These are phyloP conservation scores for Zaprionus taronus DNA, from an alignment of 1,140 invertebrate species.

Conservation along the genomic window DNA sequence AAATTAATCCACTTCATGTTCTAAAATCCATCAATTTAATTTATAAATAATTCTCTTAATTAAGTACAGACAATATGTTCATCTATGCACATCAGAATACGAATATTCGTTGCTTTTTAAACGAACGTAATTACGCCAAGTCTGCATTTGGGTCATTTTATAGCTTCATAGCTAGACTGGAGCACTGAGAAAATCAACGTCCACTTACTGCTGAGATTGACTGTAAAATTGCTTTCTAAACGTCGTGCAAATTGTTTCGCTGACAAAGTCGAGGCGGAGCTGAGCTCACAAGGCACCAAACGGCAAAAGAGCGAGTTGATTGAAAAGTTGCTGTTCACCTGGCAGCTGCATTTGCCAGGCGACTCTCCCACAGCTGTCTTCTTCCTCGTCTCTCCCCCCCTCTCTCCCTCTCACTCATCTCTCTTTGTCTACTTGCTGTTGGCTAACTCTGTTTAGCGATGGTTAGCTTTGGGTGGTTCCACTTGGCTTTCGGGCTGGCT, in stretches of 20 bases:
- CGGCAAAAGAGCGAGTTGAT: conserved; percentile 56
- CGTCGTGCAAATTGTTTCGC: conserved; percentile 37
- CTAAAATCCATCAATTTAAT: too few relatives aligned
- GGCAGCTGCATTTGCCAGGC: conserved; percentile 29
- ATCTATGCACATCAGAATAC: background rate
- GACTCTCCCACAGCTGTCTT: background rate
- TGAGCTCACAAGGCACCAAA: conserved; percentile 26
- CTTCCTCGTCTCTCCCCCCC: background rate
- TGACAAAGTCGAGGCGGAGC: conserved; percentile 34
- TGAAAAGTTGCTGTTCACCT: conserved; percentile 65
- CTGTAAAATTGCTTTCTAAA: conserved; percentile 41
- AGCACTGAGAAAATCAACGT: background rate
- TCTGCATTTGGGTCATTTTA: background rate
- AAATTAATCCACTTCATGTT: too few relatives aligned
- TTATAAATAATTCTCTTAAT: background rate
- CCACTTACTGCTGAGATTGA: conserved; percentile 16
- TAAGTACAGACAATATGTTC: background rate
- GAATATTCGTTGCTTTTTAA: background rate
- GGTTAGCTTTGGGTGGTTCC: conserved; percentile 1
- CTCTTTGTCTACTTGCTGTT: background rate
- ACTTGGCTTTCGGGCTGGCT: background rate
- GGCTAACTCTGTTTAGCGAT: conserved; percentile 23
- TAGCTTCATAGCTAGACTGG: background rate
- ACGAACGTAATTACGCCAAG: too few relatives aligned
- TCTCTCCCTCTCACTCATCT: background rate